phyloP scores from a whole-genome alignment of 2,888 invertebrate genomes.

The Drosophila paucipuncta region DNA sequence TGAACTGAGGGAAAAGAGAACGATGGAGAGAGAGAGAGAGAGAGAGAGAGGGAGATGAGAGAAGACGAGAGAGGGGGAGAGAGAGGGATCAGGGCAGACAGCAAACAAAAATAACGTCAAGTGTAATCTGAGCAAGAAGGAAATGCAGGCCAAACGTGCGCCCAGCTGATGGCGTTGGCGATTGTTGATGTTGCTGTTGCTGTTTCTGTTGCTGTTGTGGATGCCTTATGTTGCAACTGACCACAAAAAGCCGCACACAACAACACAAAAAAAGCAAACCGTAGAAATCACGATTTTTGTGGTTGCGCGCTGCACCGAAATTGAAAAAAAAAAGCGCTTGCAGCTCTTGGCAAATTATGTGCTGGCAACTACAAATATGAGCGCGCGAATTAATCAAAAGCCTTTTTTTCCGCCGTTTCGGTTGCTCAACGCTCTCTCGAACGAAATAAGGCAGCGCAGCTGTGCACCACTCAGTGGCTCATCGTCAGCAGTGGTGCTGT shows the following conservation, averaged over 20 bases:
- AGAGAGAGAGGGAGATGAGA: not conserved
- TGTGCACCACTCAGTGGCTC: slow-evolving; percentile 46
- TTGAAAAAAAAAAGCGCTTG: slow-evolving; percentile 58
- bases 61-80: not conserved
- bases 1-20: not conserved
- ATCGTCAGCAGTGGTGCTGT: slow-evolving; percentile 42
- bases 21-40: not conserved
- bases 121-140: slow-evolving; percentile 80
- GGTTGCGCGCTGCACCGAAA: slow-evolving; percentile 53
- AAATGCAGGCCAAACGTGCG: slow-evolving; percentile 80
- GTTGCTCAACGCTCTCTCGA: slow-evolving; percentile 63
- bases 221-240: slow-evolving; percentile 70
- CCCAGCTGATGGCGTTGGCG: slow-evolving; percentile 78
- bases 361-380: slow-evolving; percentile 80
- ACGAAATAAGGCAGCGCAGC: slow-evolving; percentile 50
- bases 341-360: slow-evolving; percentile 79
- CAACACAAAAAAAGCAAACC: slow-evolving; percentile 61
- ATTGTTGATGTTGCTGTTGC: slow-evolving; percentile 57
- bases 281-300: slow-evolving; percentile 76
- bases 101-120: slow-evolving; percentile 67
- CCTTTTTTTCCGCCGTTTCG: slow-evolving; percentile 51
- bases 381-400: slow-evolving; percentile 79
- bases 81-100: not conserved
- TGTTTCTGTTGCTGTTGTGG: slow-evolving; percentile 48
- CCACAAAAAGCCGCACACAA: slow-evolving; percentile 58